Evolutionary conservation across 2,888 invertebrate genomes (phyloP), one percentile per base, ranked within the genome.

Genomic region (Stratiomys singularior): DNA sequence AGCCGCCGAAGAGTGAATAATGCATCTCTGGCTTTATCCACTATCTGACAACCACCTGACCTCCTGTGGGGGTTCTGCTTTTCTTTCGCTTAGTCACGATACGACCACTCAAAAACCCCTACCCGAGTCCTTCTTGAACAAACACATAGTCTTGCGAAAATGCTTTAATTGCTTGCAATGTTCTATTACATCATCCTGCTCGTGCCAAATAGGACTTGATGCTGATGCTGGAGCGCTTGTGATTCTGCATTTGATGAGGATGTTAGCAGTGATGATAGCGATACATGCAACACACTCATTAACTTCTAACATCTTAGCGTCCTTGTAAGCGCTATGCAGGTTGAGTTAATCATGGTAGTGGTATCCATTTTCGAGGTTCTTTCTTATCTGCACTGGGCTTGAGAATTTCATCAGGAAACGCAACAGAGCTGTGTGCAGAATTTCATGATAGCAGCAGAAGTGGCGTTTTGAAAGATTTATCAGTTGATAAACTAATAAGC

Each of bases 101-200:
- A 44, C 13, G 44, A 13, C 44, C 7, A 9, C 44, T 44, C 44
- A 44, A 44, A 44, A 44, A 13, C 44, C 44, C 13, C 44, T 9
- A 44, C 9, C 44, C 44, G 44, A 9, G 44, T 44, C 9, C 44
- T 44, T 44, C 44, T 13, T 13, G 9, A 44, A 44, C 13, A 9
- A 44, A 44, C 44, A 63, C 5, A 25, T 63, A 63, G 18, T 25
- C 63, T 63, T 63, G 63, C 15, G 18, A n/a, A 25, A 63, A 63
- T 25, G 63, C 13, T 63, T 21, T 63, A 25, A 63, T 63, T 63
- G 63, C 63, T 25, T 63, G 18, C 63, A 63, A 63, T 63, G 63
- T 63, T 21, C 23, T 23, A 25, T 13, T 25, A 25, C 44, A 44
- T 13, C 13, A 44, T 44, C 13, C 13, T 44, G 9, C 44, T 44